These are phyloP conservation scores for Podilymbus podiceps DNA, from an alignment of 2,113 vertebrate genomes.

Conservation along the genomic window DNA sequence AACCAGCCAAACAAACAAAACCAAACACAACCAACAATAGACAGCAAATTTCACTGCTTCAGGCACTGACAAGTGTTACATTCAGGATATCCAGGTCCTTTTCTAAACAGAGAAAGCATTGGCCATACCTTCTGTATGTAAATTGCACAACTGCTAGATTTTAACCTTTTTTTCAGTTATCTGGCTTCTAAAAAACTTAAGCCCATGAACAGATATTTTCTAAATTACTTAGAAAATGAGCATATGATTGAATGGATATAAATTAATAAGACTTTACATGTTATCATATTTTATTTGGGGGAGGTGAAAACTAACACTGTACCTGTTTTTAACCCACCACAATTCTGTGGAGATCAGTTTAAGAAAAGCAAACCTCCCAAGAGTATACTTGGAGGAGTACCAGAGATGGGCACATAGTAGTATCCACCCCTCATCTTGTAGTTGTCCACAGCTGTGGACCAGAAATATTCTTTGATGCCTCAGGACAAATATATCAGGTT, in stretches of 20 bases:
- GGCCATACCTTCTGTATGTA: neutral
- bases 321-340: neutral
- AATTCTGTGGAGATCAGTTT: neutral
- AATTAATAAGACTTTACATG: neutral
- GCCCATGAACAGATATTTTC: neutral
- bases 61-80: neutral
- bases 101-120: neutral
- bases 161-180: neutral
- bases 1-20: too few species aligned
- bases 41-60: neutral
- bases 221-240: neutral
- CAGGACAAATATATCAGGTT: neutral
- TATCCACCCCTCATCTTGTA: neutral
- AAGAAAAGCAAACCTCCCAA: accelerated
- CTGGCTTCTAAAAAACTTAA: neutral
- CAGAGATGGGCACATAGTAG: neutral
- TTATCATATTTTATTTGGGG: neutral
- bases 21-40: neutral
- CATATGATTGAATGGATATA: neutral
- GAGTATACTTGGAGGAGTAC: neutral
- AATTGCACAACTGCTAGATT: neutral
- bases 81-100: neutral
- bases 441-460: neutral
- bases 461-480: neutral
- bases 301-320: neutral